Percentiles rank a stretch among this genome's conserved stretches.
Evolutionary conservation across 2,888 invertebrate species (phyloP).

Genomic region (Sthenelais limicola): DNA sequence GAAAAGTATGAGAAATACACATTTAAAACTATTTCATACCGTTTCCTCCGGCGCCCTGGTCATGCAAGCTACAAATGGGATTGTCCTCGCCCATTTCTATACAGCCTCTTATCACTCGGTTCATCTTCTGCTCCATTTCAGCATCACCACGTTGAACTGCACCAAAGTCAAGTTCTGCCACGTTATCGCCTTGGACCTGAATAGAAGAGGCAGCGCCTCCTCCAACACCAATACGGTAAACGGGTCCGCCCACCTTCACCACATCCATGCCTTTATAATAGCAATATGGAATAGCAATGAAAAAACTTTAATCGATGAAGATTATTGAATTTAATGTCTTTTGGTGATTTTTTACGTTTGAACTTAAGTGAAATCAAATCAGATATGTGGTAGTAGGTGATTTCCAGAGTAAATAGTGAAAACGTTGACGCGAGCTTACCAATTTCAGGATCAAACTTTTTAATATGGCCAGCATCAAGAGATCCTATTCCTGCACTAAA

Average conservation of each 20-base stretch:
- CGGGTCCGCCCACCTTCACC: conserved; percentile 96
- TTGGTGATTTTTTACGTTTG: neutral
- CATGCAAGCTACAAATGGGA: conserved; percentile 96
- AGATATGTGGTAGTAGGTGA: no score
- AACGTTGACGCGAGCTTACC: conserved; percentile 75
- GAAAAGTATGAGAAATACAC: no score
- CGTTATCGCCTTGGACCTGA: conserved; percentile 91
- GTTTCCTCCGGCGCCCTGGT: conserved; percentile 98
- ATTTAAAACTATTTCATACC: conserved; percentile 69
- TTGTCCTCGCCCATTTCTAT: conserved; percentile 83
- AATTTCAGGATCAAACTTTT: conserved; percentile 83
- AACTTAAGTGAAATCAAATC: no score
- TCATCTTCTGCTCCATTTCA: conserved; percentile 98
- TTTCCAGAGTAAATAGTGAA: no score
- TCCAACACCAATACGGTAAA: conserved; percentile 97
- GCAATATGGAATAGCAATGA: neutral
- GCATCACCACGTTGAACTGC: conserved; percentile 97
- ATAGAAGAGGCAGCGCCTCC: conserved; percentile 99
- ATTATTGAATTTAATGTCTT: neutral
- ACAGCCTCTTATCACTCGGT: conserved; percentile 93
- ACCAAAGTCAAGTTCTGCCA: conserved; percentile 89
- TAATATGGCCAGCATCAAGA: conserved; percentile 86
- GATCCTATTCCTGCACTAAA: conserved; percentile 96
- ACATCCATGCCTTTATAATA: conserved; percentile 83
- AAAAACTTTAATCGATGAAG: neutral